These are phyloP conservation scores for Nyctibius bracteatus DNA, from an alignment of 2,113 vertebrate genomes.

Conservation along the genomic window DNA sequence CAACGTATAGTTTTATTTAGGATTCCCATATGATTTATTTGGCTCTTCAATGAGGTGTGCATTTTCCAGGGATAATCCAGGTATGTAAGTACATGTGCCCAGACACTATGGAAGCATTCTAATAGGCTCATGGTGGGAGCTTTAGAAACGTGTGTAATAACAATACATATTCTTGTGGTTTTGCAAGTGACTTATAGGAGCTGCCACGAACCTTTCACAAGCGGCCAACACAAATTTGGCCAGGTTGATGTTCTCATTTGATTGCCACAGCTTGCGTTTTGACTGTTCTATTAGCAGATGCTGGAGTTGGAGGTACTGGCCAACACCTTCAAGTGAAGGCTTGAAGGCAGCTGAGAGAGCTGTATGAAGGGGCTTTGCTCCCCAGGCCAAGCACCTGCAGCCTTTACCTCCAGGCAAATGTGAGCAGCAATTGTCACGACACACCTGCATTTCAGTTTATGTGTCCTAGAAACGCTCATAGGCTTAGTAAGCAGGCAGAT, in stretches of 20 bases:
- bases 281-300: not conserved
- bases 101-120: not conserved
- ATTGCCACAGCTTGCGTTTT: not conserved
- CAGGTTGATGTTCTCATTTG: not conserved
- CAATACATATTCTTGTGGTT: not conserved
- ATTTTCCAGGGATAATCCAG: slow-evolving; percentile 29
- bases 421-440: not conserved
- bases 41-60: not conserved
- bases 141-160: not conserved
- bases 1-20: slow-evolving; percentile 2
- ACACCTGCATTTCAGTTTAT: not conserved
- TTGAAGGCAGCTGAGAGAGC: not conserved
- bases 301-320: not conserved
- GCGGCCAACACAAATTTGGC: not conserved
- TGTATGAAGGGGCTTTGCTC: not conserved
- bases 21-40: slow-evolving; percentile 24
- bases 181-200: not conserved
- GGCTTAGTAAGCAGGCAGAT: fast-evolving
- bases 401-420: not conserved
- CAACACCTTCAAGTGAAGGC: not conserved
- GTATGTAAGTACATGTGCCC: not conserved
- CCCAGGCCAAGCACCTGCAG: not conserved
- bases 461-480: not conserved
- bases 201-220: not conserved
- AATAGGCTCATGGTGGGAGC: not conserved